These are phyloP conservation scores for Pardosa pseudoannulata DNA, from an alignment of 2,888 invertebrate species.

Conservation along the genomic window DNA sequence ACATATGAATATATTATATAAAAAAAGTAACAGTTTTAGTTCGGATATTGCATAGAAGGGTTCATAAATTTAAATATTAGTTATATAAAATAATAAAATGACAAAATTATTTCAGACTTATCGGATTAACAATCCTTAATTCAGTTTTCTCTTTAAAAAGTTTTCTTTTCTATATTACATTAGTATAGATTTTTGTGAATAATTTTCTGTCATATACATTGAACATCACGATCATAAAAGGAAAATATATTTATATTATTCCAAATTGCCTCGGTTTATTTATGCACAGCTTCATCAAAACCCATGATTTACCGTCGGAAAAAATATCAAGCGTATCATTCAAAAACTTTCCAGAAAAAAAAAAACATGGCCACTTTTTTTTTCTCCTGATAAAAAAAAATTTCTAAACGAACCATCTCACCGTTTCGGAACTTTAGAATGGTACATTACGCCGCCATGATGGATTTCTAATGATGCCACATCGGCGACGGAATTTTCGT, in stretches of 20 bases:
- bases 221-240: too few relatives aligned
- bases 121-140: too few relatives aligned
- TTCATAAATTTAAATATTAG: too few relatives aligned
- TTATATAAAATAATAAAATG: too few relatives aligned
- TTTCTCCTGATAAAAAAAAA: not conserved
- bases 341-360: not conserved
- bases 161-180: too few relatives aligned
- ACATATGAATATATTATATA: too few relatives aligned
- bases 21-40: too few relatives aligned
- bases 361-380: not conserved
- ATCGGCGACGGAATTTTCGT: constrained; percentile 58
- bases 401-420: constrained; percentile 15
- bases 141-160: too few relatives aligned
- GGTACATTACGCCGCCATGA: constrained; percentile 68
- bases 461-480: constrained; percentile 72
- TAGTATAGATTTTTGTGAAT: too few relatives aligned
- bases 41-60: too few relatives aligned
- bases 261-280: not conserved
- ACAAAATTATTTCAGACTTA: too few relatives aligned
- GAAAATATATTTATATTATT: not conserved
- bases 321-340: constrained; percentile 6
- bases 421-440: constrained; percentile 58
- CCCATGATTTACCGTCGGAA: not conserved
- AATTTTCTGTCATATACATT: too few relatives aligned
- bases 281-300: not conserved